These are phyloP conservation scores for Aptenodytes forsteri DNA, from an alignment of 2,113 vertebrate genomes.

Conservation along the genomic window DNA sequence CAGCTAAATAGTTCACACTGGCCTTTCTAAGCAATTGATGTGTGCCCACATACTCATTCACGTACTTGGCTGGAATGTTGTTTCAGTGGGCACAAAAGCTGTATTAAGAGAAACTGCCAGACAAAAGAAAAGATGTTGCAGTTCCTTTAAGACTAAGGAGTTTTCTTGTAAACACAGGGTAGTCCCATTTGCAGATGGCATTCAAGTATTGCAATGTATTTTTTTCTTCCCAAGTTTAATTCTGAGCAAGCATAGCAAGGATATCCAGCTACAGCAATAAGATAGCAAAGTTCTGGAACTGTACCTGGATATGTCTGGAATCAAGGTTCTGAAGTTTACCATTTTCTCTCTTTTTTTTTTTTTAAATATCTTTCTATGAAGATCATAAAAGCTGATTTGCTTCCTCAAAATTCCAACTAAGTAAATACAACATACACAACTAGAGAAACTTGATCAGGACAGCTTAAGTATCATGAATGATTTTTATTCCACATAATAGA, in stretches of 20 bases:
- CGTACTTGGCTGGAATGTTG: not conserved
- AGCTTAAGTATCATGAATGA: not conserved
- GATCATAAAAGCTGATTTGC: not conserved
- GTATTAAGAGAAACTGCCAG: not conserved
- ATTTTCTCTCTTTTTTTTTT: not conserved
- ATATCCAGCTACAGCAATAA: not conserved
- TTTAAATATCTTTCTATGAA: not conserved
- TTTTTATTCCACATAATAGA: not conserved
- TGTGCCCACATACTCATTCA: rapidly evolving
- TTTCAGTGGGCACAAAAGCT: not conserved
- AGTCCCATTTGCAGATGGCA: not conserved
- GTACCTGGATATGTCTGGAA: not conserved
- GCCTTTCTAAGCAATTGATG: not conserved
- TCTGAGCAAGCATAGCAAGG: not conserved
- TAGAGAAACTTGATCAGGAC: not conserved
- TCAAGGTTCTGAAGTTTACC: not conserved
- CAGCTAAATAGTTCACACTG: not conserved
- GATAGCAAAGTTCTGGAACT: not conserved
- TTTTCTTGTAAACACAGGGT: not conserved
- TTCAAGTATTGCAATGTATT: not conserved
- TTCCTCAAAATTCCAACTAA: not conserved
- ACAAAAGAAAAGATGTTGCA: not conserved
- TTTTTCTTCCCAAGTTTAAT: not conserved
- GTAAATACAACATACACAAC: not conserved
- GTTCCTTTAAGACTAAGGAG: not conserved